Evolutionary conservation across 2,113 vertebrate genomes (phyloP), one percentile per base, ranked within the genome.

Genomic region (Lota lota): DNA sequence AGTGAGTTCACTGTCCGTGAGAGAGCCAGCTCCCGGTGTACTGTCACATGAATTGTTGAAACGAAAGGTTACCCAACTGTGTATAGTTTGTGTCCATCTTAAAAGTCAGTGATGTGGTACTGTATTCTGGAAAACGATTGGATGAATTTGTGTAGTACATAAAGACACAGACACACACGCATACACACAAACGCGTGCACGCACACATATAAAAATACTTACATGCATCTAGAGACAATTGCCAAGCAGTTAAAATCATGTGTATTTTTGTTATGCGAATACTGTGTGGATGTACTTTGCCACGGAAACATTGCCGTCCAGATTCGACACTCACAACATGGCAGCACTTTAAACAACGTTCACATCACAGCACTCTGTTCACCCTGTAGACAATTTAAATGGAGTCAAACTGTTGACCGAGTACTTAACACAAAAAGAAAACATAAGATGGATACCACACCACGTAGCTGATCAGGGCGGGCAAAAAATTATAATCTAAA

Each of bases 1-100:
- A 73, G 67, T 56, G 63, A 73, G 57, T 60, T 62, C 19, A 40
- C n/a, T 0, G 24, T 66, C 15, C 22, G 51, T 1, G 22, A 73
- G 75, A 80, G 80, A 82, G 19, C 83, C 83, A 82, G 83, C 83
- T 85, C 79, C 79, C 61, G 64, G 69, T 40, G 64, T 67, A 58
- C 8, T 24, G 33, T 17, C 22, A 19, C 14, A 5, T 33, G 22
- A 21, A 18, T 33, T 16, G 64, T 57, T 65, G 20, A 21, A 61
- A 22, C 11, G 22, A n/a, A 57, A 36, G 62, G 21, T 63, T 57
- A 36, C 10, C 4, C 40, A 50, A 22, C 18, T 19, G 51, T 19
- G 51, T 72, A 54, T 63, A 64, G 18, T 19, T 53, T 77, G 36
- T 66, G 59, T 53, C 64, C n/a, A 14, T 36, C 60, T 47, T 47